A percentile compares a stretch with the other conserved stretches of the same genome.
These are phyloP conservation scores for Amblyjoppa proteus DNA, from an alignment of 2,888 invertebrate genomes.

Conservation along the genomic window DNA sequence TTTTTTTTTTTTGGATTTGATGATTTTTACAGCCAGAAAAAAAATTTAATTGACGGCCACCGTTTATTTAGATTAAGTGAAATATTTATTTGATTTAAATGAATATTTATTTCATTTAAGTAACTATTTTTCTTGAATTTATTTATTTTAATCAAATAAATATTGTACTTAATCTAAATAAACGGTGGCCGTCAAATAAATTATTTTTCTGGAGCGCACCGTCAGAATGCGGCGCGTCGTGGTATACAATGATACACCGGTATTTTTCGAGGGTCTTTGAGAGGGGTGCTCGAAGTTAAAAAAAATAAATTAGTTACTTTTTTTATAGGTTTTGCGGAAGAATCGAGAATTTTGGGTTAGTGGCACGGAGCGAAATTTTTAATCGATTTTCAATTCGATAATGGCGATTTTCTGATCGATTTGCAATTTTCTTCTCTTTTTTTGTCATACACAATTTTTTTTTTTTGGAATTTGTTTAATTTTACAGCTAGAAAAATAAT, in stretches of 20 bases:
- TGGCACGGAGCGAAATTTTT: background rate
- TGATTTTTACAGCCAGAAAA: too few species aligned
- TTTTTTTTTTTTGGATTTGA: too few species aligned
- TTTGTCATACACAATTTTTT: background rate
- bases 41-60: too few species aligned
- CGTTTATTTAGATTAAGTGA: too few species aligned
- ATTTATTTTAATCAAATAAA: too few species aligned
- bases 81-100: too few species aligned
- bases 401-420: background rate
- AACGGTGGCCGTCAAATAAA: too few species aligned
- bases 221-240: slow-evolving; percentile 29
- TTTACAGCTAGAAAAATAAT: too few species aligned
- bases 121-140: too few species aligned
- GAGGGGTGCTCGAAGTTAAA: background rate
- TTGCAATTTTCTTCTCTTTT: background rate
- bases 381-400: background rate
- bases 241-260: slow-evolving; percentile 1
- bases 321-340: background rate
- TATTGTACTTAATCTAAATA: too few species aligned
- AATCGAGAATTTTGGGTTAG: background rate
- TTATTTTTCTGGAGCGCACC: background rate
- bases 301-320: background rate
- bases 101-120: too few species aligned
- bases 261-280: background rate
- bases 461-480: too few species aligned